Conservation (phyloP, 2,888 invertebrate species). For the Venustoraphidia nigricollis region DNA sequence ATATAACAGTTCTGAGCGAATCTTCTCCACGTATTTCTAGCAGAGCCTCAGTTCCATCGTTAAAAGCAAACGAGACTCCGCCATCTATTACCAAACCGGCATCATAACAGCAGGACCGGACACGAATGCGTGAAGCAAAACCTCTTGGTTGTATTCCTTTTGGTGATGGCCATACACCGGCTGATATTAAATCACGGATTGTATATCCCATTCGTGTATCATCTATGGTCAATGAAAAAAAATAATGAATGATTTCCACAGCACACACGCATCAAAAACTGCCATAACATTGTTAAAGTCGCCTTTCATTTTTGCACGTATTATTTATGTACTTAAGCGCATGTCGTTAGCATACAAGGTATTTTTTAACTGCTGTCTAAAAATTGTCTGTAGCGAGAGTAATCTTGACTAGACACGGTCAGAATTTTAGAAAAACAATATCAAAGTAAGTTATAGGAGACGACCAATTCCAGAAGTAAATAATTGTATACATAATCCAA, state of each 20-base stretch:
- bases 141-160: conserved; percentile 60
- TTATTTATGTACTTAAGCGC: not conserved
- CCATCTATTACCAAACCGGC: conserved; percentile 90
- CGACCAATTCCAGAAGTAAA: no score
- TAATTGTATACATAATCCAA: no score
- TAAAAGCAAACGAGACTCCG: conserved; percentile 83
- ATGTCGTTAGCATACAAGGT: not conserved
- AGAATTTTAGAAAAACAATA: no score
- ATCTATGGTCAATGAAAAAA: conserved; percentile 29
- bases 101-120: conserved; percentile 82
- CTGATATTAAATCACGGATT: conserved; percentile 83
- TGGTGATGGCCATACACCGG: conserved; percentile 72
- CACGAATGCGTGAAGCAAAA: conserved; percentile 55
- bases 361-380: not conserved
- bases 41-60: conserved; percentile 78
- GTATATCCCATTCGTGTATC: conserved; percentile 74
- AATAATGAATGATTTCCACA: not conserved
- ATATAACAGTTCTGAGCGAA: conserved; percentile 60
- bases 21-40: conserved; percentile 78
- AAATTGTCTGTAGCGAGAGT: no score
- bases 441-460: no score
- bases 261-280: no score
- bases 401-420: no score
- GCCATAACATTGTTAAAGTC: no score
- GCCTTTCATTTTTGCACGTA: not conserved